phyloP scores from a whole-genome alignment of 2,797 vertebrate species.

The Clarias pachynema region DNA sequence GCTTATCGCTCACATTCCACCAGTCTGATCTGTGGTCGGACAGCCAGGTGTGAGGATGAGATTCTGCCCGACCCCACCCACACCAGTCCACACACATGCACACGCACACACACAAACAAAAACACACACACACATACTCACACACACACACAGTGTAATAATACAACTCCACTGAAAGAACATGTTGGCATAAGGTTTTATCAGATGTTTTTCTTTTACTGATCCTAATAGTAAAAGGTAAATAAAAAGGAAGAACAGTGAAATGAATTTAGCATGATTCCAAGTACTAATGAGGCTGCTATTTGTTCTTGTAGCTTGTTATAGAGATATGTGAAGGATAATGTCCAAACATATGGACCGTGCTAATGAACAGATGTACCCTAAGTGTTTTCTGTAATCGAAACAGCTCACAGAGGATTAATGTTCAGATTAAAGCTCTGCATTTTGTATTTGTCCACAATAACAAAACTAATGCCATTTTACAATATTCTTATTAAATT shows the following conservation, averaged over 20 bases:
- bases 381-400: constrained; percentile 38
- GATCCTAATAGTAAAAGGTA: constrained; percentile 50
- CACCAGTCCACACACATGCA: constrained; percentile 2
- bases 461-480: constrained; percentile 14
- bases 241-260: constrained; percentile 52
- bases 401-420: constrained; percentile 31
- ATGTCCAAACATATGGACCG: constrained; percentile 50
- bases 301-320: constrained; percentile 55
- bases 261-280: constrained; percentile 46
- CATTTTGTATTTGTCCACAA: constrained; percentile 11
- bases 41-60: constrained; percentile 53
- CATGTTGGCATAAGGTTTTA: constrained; percentile 48
- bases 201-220: constrained; percentile 48
- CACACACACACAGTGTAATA: constrained; percentile 28
- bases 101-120: constrained; percentile 18
- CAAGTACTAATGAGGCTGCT: constrained; percentile 57
- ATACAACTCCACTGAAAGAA: constrained; percentile 38
- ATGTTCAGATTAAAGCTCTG: constrained; percentile 20
- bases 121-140: constrained; percentile 14
- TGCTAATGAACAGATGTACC: constrained; percentile 47
- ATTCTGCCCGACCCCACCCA: neutral
- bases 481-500: neutral
- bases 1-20: constrained; percentile 36
- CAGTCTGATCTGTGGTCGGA: constrained; percentile 38
- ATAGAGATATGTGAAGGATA: constrained; percentile 47